Evolutionary conservation across 2,797 vertebrate species (phyloP).

Genomic region (Squalus acanthias): DNA sequence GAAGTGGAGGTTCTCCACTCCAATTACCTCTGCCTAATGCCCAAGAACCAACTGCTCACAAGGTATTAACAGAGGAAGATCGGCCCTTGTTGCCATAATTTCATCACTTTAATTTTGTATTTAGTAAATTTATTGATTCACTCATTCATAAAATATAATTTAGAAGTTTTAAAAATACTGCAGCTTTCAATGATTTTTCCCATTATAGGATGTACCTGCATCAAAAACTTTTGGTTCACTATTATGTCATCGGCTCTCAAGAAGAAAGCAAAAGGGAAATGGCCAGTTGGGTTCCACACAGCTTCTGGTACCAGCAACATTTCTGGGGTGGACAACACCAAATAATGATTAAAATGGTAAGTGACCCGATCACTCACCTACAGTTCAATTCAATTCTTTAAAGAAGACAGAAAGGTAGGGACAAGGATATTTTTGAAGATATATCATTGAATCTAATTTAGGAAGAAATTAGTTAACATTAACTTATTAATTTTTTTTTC

Average conservation of each 20-base stretch:
- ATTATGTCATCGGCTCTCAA: not conserved
- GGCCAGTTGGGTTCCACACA: not conserved
- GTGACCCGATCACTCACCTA: not conserved
- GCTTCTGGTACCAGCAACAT: not conserved
- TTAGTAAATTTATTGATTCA: not conserved
- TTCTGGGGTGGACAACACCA: not conserved
- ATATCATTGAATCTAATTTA: not conserved
- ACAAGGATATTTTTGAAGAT: not conserved
- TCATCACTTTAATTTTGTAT: not conserved
- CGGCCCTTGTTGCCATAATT: not conserved
- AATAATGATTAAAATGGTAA: not conserved
- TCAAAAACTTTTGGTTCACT: not conserved
- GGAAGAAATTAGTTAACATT: not conserved
- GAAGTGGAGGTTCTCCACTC: too few species aligned
- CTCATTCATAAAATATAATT: not conserved
- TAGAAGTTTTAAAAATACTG: not conserved
- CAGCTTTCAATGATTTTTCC: not conserved
- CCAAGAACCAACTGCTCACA: too few species aligned
- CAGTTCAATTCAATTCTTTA: not conserved
- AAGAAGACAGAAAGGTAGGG: not conserved
- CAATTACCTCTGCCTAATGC: too few species aligned
- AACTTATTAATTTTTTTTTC: conserved; percentile 47
- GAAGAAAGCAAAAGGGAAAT: not conserved
- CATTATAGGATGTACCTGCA: not conserved
- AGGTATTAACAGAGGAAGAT: not conserved